Evolutionary conservation across 2,797 vertebrate genomes (phyloP).

Genomic region (Hydrolagus colliei): DNA sequence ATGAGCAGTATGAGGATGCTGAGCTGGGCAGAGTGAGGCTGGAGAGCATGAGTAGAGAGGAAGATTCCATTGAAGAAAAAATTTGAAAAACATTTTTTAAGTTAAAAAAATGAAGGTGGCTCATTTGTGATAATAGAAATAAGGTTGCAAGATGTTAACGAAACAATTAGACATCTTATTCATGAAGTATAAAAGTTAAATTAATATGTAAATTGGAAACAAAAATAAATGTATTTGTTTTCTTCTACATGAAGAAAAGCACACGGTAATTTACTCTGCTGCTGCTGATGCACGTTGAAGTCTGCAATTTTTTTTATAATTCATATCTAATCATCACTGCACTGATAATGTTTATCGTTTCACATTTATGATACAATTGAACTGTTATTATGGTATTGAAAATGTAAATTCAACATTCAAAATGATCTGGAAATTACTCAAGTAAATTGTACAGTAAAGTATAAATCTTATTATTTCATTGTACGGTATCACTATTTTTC

Average conservation of each 20-base stretch:
- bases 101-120: neutral
- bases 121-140: neutral
- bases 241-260: neutral
- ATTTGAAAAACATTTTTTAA: no score
- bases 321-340: neutral
- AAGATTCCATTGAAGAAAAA: no score
- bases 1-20: no score
- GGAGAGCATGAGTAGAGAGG: no score
- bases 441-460: constrained; percentile 9
- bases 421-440: neutral
- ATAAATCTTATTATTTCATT: neutral
- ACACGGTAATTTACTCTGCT: constrained; percentile 11
- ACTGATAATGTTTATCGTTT: neutral
- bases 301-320: neutral
- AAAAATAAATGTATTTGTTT: constrained; percentile 23
- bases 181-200: neutral
- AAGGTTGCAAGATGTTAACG: neutral
- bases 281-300: neutral
- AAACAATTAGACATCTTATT: constrained; percentile 18
- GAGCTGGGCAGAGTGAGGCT: no score
- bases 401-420: constrained; percentile 16
- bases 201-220: constrained; percentile 20
- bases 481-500: neutral
- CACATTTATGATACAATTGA: neutral
- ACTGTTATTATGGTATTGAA: neutral